A percentile compares a stretch with the other conserved stretches of the same genome.
These are phyloP conservation scores for Fregata magnificens DNA, from an alignment of 2,113 vertebrate species.

Conservation along the genomic window DNA sequence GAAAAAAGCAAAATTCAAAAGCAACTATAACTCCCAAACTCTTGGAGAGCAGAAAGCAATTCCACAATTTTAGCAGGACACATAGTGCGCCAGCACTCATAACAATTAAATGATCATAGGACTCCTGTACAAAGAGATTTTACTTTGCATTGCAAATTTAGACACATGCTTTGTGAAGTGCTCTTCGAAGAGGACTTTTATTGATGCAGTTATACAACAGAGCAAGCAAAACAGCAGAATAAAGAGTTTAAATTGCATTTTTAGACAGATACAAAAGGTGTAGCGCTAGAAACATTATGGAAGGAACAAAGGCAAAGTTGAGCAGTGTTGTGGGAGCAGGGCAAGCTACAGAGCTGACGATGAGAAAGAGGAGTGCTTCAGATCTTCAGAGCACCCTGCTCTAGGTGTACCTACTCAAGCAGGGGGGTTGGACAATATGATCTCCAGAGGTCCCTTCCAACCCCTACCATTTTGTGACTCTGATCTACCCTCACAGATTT, in stretches of 20 bases:
- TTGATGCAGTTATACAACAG: background rate
- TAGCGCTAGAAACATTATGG: background rate
- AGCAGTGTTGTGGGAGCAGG: background rate
- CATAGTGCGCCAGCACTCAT: background rate
- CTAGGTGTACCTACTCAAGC: too few relatives aligned
- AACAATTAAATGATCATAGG: background rate
- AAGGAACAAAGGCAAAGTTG: background rate
- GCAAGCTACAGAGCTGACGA: background rate
- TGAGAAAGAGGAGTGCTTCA: background rate
- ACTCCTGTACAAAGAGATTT: background rate
- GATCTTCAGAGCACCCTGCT: too few relatives aligned
- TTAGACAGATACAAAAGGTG: background rate
- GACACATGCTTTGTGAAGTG: background rate
- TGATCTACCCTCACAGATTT: background rate
- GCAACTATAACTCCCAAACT: background rate
- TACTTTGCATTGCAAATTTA: background rate
- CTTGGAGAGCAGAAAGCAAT: background rate
- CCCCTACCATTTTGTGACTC: too few relatives aligned
- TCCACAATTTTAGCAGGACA: background rate
- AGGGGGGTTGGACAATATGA: too few relatives aligned
- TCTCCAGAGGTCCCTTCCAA: too few relatives aligned
- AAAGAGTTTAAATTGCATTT: background rate
- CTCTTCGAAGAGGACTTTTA: background rate
- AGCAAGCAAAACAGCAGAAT: background rate
- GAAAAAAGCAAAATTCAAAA: background rate